These are phyloP conservation scores for Lycopodina hypogea DNA, from an alignment of 37 sponge, comb jelly and placozoan species.

Conservation along the genomic window DNA sequence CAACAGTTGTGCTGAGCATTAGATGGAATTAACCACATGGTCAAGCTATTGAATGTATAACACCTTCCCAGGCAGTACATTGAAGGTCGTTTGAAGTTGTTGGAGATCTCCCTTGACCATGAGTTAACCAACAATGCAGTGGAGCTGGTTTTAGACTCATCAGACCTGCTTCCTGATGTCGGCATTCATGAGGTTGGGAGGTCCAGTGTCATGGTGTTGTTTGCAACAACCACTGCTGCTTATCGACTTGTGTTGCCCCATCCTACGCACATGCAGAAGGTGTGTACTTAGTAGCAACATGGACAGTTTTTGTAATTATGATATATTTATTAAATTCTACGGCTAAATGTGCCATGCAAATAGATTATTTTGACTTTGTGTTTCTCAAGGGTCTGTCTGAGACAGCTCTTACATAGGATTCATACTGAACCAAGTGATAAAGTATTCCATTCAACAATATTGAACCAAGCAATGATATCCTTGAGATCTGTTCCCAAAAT, in stretches of 20 bases:
- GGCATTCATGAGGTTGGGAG: constrained; percentile 25
- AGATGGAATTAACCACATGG: constrained; percentile 3
- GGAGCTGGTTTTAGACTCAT: constrained; percentile 7
- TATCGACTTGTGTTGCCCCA: constrained; percentile 56
- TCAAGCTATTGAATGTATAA: neutral
- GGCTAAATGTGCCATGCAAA: neutral
- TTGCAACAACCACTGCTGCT: constrained; percentile 40
- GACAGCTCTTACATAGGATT: too few species aligned
- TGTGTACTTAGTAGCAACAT: neutral
- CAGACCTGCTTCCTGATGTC: constrained; percentile 23
- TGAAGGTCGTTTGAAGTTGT: constrained; percentile 18
- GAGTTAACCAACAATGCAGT: constrained; percentile 34
- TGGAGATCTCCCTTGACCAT: constrained; percentile 52
- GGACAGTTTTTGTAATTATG: neutral
- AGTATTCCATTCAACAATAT: too few species aligned
- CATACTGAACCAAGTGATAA: too few species aligned
- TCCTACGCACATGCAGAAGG: constrained; percentile 44
- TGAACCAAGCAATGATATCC: too few species aligned
- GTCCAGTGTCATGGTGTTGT: constrained; percentile 31
- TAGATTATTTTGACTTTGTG: neutral
- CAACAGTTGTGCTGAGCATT: neutral
- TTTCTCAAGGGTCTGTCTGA: neutral
- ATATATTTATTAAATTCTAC: neutral
- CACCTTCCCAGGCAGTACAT: constrained; percentile 20
- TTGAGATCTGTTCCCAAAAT: too few species aligned